Conservation (phyloP, 1,140 invertebrate species). For the Cydia fagiglandana region DNA sequence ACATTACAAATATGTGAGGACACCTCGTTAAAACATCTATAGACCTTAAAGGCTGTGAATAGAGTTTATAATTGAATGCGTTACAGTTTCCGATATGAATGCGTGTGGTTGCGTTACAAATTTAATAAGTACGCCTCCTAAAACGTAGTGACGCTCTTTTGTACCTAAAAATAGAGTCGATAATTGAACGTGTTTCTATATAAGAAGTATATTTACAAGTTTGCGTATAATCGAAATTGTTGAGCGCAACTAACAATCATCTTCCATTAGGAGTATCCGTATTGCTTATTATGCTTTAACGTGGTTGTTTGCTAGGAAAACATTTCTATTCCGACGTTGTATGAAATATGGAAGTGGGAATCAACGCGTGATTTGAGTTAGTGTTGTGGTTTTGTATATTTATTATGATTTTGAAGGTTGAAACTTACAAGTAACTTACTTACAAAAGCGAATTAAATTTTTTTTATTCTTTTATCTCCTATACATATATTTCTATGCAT, state of each 20-base stretch:
- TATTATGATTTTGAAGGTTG: neutral
- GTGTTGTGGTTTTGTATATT: neutral
- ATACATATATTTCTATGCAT: too few species aligned
- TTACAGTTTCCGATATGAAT: neutral
- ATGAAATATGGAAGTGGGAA: conserved; percentile 18
- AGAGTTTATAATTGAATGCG: neutral
- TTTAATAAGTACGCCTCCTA: neutral
- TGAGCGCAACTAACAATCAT: conserved; percentile 27
- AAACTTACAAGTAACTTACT: neutral
- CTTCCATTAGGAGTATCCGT: conserved; percentile 28
- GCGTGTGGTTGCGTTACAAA: conserved; percentile 10
- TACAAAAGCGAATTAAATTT: neutral
- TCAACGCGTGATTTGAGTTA: neutral
- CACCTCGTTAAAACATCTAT: neutral
- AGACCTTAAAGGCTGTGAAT: neutral
- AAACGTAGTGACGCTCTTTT: neutral
- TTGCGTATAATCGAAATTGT: conserved; percentile 30
- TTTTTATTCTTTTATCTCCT: too few species aligned
- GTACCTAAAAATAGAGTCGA: neutral
- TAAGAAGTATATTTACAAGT: neutral
- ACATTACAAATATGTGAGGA: neutral
- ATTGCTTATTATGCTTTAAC: conserved; percentile 19
- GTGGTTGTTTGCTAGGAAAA: conserved; percentile 27
- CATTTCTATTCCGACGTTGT: conserved; percentile 25
- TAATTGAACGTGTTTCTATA: neutral